Base-by-base conservation (phyloP, 2,888 invertebrate species). In the Aelia acuminata region DNA sequence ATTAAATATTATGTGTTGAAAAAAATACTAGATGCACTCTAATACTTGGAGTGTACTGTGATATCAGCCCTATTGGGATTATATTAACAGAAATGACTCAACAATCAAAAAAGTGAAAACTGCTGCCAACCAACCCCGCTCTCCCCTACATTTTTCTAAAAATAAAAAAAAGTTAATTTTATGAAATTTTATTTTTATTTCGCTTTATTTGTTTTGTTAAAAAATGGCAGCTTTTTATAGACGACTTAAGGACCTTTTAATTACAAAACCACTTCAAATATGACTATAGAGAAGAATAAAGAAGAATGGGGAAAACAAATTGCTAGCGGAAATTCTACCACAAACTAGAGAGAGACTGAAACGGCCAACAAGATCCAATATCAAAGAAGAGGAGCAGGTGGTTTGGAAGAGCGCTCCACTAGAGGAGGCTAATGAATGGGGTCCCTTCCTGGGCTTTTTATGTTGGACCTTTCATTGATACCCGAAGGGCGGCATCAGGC, bases 381-480 rank as follows among this genome's bases (percentile, higher is more conserved):
- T 70, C 63, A 70, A 70, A 70, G 63, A 70, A 43, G 80, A n/a
- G 39, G 22, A 75, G 80, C 80, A 80, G 80, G 43, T 80, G 80
- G 43, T 39, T 80, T 47, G 39, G 80, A n/a, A 39, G 43, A 13
- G 80, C 80, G 80, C 43, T 80, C 80, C 43, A 80, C 43, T 47
- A 43, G 80, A 47, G 43, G n/a, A 80, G 43, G 22, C 43, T 80
- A 80, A 80, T 80, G 43, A 80, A 80, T 80, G 80, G 80, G 80
- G 15, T 39, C 43, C 75, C 75, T 47, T 80, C 84, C 84, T 35
- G 31, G 20, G 47, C 84, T 49, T 84, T 50, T 48, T 84, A 48
- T 50, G 43, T 31, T 7, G 50, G 84, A 39, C 84, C 84, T 50
- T 84, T 50, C 50, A 84, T 84, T 84, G 84, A 84, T 84, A 84